These are phyloP conservation scores for Tachysurus fulvidraco DNA, from an alignment of 2,113 vertebrate genomes.

Conservation along the genomic window DNA sequence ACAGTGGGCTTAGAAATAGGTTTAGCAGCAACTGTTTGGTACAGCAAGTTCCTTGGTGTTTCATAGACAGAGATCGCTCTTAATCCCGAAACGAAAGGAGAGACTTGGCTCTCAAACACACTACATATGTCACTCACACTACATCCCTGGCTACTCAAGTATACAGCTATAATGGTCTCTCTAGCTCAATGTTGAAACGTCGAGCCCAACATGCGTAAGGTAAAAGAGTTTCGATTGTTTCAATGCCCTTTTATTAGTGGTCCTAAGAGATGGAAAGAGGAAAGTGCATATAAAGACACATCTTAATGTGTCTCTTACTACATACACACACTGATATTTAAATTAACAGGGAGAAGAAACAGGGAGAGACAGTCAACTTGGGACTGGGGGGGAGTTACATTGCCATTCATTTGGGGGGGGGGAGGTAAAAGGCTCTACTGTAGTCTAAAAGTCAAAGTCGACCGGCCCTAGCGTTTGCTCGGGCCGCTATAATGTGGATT, in stretches of 20 bases:
- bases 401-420: constrained; percentile 44
- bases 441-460: constrained; percentile 62
- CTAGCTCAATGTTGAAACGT: constrained; percentile 31
- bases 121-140: constrained; percentile 14
- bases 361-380: constrained; percentile 46
- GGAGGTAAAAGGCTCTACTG: constrained; percentile 60
- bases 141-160: constrained; percentile 44
- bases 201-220: constrained; percentile 58
- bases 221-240: constrained; percentile 71
- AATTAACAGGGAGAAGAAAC: constrained; percentile 50
- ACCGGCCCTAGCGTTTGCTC: constrained; percentile 62
- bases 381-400: constrained; percentile 47
- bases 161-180: constrained; percentile 47
- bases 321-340: constrained; percentile 37
- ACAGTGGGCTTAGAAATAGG: constrained; percentile 47
- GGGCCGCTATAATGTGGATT: constrained; percentile 61
- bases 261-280: constrained; percentile 74
- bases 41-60: constrained; percentile 54
- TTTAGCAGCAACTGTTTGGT: constrained; percentile 58
- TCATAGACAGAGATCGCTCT: constrained; percentile 42
- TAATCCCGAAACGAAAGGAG: constrained; percentile 26
- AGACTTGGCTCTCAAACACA: constrained; percentile 18
- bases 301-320: constrained; percentile 29
- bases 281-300: constrained; percentile 73
- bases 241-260: constrained; percentile 79